Evolutionary conservation across 2,797 vertebrate species (phyloP), one percentile per base, ranked within the genome.

Genomic region (Chrosomus eos): DNA sequence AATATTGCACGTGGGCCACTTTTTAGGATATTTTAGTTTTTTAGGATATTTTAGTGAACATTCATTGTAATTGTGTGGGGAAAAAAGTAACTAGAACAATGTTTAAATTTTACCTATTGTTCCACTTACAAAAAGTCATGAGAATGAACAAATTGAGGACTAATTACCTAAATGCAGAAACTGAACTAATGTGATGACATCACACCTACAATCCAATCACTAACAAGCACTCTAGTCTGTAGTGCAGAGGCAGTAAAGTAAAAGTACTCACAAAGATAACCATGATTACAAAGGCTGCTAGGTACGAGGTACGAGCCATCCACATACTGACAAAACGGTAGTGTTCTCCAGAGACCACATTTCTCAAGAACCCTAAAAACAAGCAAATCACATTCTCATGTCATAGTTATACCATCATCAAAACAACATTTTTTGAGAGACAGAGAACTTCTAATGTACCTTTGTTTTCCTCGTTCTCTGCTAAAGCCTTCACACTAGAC

Each of bases 281-380:
- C 98, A 99, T 99, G 95, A 99, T 99, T 90, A 99, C 96, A 0
- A 98, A 99, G 60, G 98, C 98, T 0, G 98, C 98, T 89, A 99
- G 92, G 86, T 99, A 99, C 0, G 98, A 99, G 0, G 97, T 98
- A 64, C 98, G 95, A 0, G 98, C 98, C 98, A 99, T 99, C 98
- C 98, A 99, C 98, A 99, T 99, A 93, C 98, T 99, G 88, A 99
- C 98, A 7, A 99, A 99, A 73, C 98, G 97, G 83, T 99, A 99
- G 90, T 99, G 98, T 91, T 99, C 98, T 7, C 98, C 98, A 0
- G 98, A 99, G 0, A 99, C 98, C 91, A 99, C 98, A 0, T 99
- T 99, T 71, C 98, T 96, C 67, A 99, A 94, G 90, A 99, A 99
- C 21, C 98, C 98, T 99, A 83, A 51, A 90, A 45, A 81, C 7